phyloP scores from a whole-genome alignment of 2,113 vertebrate species.

The Merops nubicus region DNA sequence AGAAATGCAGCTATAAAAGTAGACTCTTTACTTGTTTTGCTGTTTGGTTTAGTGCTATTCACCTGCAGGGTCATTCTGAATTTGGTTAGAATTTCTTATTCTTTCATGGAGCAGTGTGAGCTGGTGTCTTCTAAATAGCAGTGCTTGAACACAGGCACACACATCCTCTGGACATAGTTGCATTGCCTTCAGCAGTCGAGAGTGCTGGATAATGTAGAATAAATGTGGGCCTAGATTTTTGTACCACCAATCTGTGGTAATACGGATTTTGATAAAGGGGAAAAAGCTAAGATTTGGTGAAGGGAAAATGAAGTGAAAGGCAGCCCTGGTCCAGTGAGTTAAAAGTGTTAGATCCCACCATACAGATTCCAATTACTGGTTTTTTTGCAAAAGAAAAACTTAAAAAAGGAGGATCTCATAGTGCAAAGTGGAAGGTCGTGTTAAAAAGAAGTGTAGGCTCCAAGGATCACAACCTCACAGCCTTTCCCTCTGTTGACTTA shows the following conservation, averaged over 20 bases:
- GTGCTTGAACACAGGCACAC: background rate
- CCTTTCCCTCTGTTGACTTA: too few relatives aligned
- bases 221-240: background rate
- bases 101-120: background rate
- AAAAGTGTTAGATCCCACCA: too few relatives aligned
- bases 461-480: too few relatives aligned
- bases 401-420: too few relatives aligned
- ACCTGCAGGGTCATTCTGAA: background rate
- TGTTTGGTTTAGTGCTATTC: background rate
- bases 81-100: background rate
- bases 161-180: background rate
- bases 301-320: background rate
- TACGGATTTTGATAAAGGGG: too few relatives aligned
- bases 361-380: too few relatives aligned
- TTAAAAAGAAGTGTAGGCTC: too few relatives aligned
- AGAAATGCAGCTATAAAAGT: constrained; percentile 16
- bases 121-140: constrained; percentile 3
- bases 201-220: background rate
- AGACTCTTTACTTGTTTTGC: background rate
- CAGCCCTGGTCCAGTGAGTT: too few relatives aligned
- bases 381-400: too few relatives aligned
- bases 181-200: constrained; percentile 15
- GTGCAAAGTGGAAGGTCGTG: too few relatives aligned
- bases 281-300: too few relatives aligned
- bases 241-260: too few relatives aligned